Base-by-base conservation (phyloP, 2,113 vertebrate species). In the Sebastes fasciatus region DNA sequence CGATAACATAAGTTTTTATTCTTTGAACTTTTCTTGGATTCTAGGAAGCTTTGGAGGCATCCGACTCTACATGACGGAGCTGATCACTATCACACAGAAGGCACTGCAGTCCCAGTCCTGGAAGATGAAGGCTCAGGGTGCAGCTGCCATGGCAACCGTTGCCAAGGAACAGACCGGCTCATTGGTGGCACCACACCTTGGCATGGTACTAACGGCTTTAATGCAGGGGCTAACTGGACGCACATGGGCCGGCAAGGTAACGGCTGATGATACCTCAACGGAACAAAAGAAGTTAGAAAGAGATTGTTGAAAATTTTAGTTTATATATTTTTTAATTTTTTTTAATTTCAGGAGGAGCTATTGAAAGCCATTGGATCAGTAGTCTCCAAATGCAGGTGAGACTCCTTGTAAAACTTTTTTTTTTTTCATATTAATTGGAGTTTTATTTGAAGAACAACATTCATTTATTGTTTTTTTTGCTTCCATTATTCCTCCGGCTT, bases 71-170 rank as follows among this genome's bases (percentile, higher is more conserved):
- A 96, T 99, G 96, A 96, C 96, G 1, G 98, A 99, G 91, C 95
- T 99, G 93, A 98, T 99, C 82, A 82, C 91, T 62, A 96, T 99
- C 81, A 97, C 97, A 1, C 98, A 99, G 92, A 99, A 96, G 91
- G 98, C 98, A 49, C 93, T 99, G 87, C 98, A 99, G 91, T 99
- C 98, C 45, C 98, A 96, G 85, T 99, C 98, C 54, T 99, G 98
- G 98, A 99, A 98, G 92, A 99, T 99, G 97, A 99, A 99, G 92
- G 97, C 98, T n/a, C 98, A 99, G 89, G 98, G 98, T 77, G 98
- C 98, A 8, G 90, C 96, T 86, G 96, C 97, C 88, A 99, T 99
- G 97, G 96, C 98, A 70, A 98, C 98, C 0, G 96, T 99, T 82
- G 98, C 98, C 78, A 98, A 97, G 88, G 95, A 96, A 74, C 97